Evolutionary conservation across 1,140 invertebrate species (phyloP).

Genomic region (Calliphora vicina): DNA sequence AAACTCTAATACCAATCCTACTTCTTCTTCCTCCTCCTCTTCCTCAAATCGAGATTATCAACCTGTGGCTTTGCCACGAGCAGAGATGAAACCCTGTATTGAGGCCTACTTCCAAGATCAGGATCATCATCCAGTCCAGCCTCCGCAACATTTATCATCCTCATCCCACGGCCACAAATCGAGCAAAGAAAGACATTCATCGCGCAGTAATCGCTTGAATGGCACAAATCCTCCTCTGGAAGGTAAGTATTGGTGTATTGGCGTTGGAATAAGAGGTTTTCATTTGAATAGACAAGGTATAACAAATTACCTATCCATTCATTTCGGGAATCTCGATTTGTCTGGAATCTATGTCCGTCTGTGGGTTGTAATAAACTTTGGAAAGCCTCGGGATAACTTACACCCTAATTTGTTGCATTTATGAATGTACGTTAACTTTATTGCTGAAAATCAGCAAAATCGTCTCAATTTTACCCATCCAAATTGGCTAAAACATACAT

Average conservation of each 20-base stretch:
- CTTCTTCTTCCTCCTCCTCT: conserved; percentile 18
- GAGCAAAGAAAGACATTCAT: conserved; percentile 38
- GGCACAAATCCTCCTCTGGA: conserved; percentile 59
- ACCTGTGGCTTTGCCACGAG: conserved; percentile 71
- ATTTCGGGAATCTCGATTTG: too few species aligned
- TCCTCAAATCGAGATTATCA: conserved; percentile 52
- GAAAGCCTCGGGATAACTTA: too few species aligned
- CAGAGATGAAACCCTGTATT: conserved; percentile 77
- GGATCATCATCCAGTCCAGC: conserved; percentile 63
- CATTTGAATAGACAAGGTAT: too few species aligned
- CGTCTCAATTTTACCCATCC: too few species aligned
- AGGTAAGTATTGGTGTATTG: conserved; percentile 48
- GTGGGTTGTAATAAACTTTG: too few species aligned
- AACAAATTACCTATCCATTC: too few species aligned
- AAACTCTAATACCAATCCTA: neutral
- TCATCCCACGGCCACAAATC: conserved; percentile 12
- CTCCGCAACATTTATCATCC: conserved; percentile 49
- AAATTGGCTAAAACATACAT: too few species aligned
- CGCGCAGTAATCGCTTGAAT: conserved; percentile 49
- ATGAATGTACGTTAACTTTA: too few species aligned
- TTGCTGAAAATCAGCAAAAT: too few species aligned
- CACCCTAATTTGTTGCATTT: too few species aligned
- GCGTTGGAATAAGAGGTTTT: neutral
- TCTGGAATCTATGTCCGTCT: too few species aligned
- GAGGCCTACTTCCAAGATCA: conserved; percentile 75